These are phyloP conservation scores for Idaea aversata DNA, from an alignment of 2,888 invertebrate species.

Conservation along the genomic window DNA sequence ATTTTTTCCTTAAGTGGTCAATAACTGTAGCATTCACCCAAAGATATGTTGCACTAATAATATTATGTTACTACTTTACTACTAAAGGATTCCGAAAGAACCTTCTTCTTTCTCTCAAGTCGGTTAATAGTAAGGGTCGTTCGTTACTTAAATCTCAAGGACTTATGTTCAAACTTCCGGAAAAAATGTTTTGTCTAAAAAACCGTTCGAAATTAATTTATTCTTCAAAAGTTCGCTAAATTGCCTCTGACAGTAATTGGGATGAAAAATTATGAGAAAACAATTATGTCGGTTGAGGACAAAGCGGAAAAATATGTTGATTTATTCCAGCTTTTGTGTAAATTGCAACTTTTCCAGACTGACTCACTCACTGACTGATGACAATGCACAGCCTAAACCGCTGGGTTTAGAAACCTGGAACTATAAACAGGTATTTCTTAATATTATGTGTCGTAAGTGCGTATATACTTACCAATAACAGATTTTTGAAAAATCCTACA, in stretches of 20 bases:
- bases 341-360: background rate
- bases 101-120: background rate
- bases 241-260: background rate
- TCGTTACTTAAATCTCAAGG: background rate
- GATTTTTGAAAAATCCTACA: no score
- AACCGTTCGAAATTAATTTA: slow-evolving; percentile 1
- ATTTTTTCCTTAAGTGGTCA: no score
- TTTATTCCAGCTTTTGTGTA: background rate
- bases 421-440: no score
- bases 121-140: background rate
- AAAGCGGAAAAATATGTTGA: background rate
- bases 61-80: no score
- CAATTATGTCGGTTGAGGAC: slow-evolving; percentile 34
- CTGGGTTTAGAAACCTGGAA: no score
- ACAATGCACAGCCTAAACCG: no score
- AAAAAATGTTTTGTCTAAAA: background rate
- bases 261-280: slow-evolving; percentile 1
- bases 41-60: no score
- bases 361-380: no score
- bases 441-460: no score
- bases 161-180: background rate
- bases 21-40: no score
- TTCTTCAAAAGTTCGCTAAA: background rate
- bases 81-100: no score
- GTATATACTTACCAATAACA: no score